Conservation (phyloP, 1,140 invertebrate species). For the Ephestia elutella region DNA sequence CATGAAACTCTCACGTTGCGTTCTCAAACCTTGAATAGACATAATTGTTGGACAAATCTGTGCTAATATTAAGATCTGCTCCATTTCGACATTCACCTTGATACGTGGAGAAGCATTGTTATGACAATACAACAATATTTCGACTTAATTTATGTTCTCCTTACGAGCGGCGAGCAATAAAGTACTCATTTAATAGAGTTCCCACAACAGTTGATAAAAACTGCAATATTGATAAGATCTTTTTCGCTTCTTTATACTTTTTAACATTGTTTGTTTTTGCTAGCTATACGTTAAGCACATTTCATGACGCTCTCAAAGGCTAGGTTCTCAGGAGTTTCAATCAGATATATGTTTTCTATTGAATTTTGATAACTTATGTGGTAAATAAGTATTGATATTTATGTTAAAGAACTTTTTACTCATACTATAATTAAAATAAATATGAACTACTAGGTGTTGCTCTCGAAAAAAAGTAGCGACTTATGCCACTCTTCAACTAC, state of each 20-base stretch:
- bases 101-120: background rate
- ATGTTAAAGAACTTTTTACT: too few relatives aligned
- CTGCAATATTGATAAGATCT: background rate
- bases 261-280: background rate
- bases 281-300: background rate
- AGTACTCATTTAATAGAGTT: background rate
- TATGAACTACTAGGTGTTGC: too few relatives aligned
- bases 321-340: background rate
- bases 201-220: background rate
- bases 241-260: background rate
- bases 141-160: background rate
- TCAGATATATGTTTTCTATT: background rate
- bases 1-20: conserved; percentile 46
- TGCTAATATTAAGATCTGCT: conserved; percentile 7
- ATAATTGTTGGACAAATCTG: conserved; percentile 18
- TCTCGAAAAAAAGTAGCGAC: too few relatives aligned
- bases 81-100: conserved; percentile 4
- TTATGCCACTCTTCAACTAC: too few relatives aligned
- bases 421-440: too few relatives aligned
- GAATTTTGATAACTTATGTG: too few relatives aligned
- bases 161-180: background rate
- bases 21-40: conserved; percentile 47
- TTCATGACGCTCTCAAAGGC: background rate
- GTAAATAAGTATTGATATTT: too few relatives aligned
- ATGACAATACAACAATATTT: background rate